These are phyloP conservation scores for Scaptomyza cyrtandrae DNA, from an alignment of 2,888 invertebrate species.

Conservation along the genomic window DNA sequence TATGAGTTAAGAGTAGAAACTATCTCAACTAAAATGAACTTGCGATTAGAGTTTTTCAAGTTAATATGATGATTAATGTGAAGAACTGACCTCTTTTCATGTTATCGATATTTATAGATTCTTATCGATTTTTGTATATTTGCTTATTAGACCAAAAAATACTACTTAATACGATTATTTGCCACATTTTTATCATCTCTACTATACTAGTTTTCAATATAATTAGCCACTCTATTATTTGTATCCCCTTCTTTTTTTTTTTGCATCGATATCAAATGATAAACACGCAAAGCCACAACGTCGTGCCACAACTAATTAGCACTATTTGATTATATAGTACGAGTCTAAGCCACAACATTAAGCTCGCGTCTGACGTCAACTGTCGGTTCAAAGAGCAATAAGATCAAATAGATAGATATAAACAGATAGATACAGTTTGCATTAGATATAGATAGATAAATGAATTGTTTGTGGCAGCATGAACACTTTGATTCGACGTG, in stretches of 20 bases:
- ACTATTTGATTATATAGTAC: conserved; percentile 16
- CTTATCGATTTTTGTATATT: no score
- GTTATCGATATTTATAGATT: no score
- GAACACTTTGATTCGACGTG: neutral
- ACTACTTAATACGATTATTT: no score
- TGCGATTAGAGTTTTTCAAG: no score
- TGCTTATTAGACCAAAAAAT: no score
- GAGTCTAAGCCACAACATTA: conserved; percentile 27
- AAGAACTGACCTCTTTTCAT: no score
- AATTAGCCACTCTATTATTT: no score
- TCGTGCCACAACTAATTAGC: conserved; percentile 70
- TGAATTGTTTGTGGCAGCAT: conserved; percentile 15
- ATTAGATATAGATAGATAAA: conserved; percentile 17
- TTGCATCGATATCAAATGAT: conserved; percentile 39
- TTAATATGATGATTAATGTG: no score
- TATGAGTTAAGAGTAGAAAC: no score
- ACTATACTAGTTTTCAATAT: no score
- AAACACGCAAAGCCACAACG: conserved; percentile 41
- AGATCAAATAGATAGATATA: conserved; percentile 22
- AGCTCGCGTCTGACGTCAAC: conserved; percentile 57
- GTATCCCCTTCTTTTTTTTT: neutral
- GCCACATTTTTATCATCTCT: no score
- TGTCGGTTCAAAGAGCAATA: conserved; percentile 61
- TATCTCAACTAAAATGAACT: no score
- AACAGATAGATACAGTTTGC: neutral